Evolutionary conservation across 2,797 vertebrate genomes (phyloP).

Genomic region (Natrix natrix): DNA sequence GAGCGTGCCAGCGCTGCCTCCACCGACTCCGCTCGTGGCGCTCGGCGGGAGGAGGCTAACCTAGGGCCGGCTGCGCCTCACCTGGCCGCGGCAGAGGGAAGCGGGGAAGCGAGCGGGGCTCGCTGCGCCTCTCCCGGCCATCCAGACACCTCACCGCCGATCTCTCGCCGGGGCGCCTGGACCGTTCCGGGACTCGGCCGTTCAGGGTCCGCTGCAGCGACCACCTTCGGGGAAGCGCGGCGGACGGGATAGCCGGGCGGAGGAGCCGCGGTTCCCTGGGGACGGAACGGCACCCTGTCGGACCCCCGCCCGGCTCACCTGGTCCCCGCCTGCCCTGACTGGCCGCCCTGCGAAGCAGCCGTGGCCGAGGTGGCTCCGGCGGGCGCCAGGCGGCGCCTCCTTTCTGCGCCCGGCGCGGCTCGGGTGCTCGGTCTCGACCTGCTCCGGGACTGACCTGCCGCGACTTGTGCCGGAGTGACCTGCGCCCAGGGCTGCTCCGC

Average conservation of each 20-base stretch:
- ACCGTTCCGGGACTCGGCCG: background rate
- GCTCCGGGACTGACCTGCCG: background rate
- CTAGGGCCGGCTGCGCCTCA: background rate
- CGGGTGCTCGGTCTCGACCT: background rate
- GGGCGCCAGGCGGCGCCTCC: background rate
- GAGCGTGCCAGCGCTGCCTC: conserved; percentile 17
- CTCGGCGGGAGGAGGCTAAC: background rate
- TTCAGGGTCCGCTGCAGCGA: background rate
- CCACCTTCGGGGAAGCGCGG: background rate
- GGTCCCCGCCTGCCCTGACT: background rate
- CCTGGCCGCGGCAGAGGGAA: background rate
- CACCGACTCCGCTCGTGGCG: background rate
- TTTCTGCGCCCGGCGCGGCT: background rate
- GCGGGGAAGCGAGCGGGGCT: background rate
- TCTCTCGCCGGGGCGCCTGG: background rate
- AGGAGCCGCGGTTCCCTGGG: background rate
- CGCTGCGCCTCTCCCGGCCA: background rate
- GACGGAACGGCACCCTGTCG: background rate
- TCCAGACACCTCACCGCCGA: background rate
- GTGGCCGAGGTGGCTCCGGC: background rate
- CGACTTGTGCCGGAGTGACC: background rate
- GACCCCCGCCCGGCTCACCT: background rate
- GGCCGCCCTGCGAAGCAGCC: background rate
- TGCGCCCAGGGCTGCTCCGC: background rate
- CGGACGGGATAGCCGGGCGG: too few species aligned